phyloP scores from a whole-genome alignment of 2,888 invertebrate species.

The Ennomos erosarius region DNA sequence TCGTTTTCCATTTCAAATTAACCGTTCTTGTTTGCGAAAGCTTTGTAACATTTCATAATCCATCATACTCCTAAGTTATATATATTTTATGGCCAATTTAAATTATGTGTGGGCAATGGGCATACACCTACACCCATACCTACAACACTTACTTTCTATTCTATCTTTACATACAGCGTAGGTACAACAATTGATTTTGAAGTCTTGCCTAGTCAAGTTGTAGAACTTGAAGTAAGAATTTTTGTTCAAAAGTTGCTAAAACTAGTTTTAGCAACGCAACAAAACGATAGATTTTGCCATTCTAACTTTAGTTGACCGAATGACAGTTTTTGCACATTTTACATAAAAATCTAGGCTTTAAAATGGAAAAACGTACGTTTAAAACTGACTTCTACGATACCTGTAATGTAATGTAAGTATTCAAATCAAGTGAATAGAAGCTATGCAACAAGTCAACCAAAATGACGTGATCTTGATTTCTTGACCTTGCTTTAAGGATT shows the following conservation, averaged over 20 bases:
- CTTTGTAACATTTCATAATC: slow-evolving; percentile 17
- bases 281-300: no score
- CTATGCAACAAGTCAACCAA: slow-evolving; percentile 10
- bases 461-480: slow-evolving; percentile 14
- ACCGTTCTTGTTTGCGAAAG: slow-evolving; percentile 6
- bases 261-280: no score
- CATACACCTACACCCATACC: slow-evolving; percentile 4
- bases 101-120: slow-evolving; percentile 24
- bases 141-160: slow-evolving; percentile 14
- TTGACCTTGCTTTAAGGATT: slow-evolving; percentile 8
- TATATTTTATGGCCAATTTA: slow-evolving; percentile 14
- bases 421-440: background rate
- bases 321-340: no score
- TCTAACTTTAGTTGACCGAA: no score
- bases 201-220: no score
- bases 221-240: no score
- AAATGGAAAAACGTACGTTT: no score
- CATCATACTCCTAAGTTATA: slow-evolving; percentile 8
- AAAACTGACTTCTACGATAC: no score
- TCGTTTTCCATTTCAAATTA: no score
- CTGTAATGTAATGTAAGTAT: background rate
- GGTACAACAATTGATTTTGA: background rate
- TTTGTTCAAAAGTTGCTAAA: no score
- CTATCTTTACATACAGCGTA: background rate
- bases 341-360: no score